Evolutionary conservation across 1,140 invertebrate genomes (phyloP).

Genomic region (Drosophila willistoni): DNA sequence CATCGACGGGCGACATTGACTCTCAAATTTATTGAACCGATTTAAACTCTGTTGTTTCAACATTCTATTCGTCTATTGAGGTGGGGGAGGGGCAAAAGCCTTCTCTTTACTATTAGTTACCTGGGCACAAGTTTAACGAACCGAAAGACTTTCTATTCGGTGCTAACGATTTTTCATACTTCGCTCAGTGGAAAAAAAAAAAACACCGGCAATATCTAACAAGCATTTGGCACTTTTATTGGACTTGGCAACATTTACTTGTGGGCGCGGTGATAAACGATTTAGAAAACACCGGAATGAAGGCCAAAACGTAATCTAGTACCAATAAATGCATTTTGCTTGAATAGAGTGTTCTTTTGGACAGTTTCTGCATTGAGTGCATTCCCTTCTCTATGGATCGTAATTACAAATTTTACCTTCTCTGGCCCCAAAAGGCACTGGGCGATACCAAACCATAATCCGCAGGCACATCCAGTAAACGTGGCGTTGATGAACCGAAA

Average conservation of each 20-base stretch:
- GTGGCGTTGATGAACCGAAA: constrained; percentile 94
- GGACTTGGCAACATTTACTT: too few relatives aligned
- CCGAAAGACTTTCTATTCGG: constrained; percentile 1
- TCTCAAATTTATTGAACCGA: too few relatives aligned
- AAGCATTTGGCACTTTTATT: background rate
- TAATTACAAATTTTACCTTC: constrained; percentile 84
- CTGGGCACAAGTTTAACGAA: background rate
- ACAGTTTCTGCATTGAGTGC: background rate
- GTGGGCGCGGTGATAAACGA: too few relatives aligned
- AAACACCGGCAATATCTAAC: background rate
- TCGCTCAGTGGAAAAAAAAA: background rate
- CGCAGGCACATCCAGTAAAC: constrained; percentile 90
- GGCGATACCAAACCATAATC: constrained; percentile 86
- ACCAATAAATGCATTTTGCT: too few relatives aligned
- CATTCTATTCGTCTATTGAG: background rate
- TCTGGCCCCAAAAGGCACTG: constrained; percentile 90
- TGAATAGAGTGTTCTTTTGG: too few relatives aligned
- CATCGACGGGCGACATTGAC: background rate
- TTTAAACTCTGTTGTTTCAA: background rate
- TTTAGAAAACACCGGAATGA: too few relatives aligned
- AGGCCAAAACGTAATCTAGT: too few relatives aligned
- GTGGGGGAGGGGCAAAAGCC: background rate
- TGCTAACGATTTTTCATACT: background rate
- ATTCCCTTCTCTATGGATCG: background rate
- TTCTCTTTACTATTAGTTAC: background rate